Evolutionary conservation across 2,888 invertebrate species (phyloP), one percentile per base, ranked within the genome.

Genomic region (Chrysodeixis includens): DNA sequence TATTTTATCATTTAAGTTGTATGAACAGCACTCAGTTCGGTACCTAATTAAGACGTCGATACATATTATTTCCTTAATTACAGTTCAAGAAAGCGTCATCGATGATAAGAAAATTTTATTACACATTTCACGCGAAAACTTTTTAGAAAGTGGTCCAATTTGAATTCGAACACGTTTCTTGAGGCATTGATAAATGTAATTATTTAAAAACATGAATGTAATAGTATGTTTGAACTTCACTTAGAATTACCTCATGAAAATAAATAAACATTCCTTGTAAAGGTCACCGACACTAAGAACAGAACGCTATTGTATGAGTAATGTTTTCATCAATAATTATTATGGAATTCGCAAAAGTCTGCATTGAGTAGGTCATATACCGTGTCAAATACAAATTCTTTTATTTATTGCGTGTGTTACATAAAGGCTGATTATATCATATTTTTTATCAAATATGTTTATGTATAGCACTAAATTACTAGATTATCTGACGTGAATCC

Each of bases 321-420:
- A 85, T 83, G 78, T 73, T 74, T 62, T 64, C 62, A 78, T 71
- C 74, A 63, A 71, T 81, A 85, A 84, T 81, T 83, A 76, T 81
- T 84, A 80, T 79, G 85, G 86, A 86, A 89, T 88, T 86, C 74
- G 81, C 83, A 66, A 82, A 78, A 73, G 81, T 85, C 82, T 84
- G 85, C 72, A 67, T 44, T 74, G 69, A 86, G 82, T 87, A 81
- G 86, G 87, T 82, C 87, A 82, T 65, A 61, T 61, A 46, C 30
- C 87, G 81, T 86, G 87, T 82, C 87, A 82, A 66, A 61, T 61
- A 40, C 30, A 74, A 69, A 76, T 62, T 66, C 62, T 65, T 66
- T 67, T 71, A 58, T 64, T 49, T 58, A 68, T 69, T 56, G 61
- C 62, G 62, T 44, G 62, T 71, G 57, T 53, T 59, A 18, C 58